Conservation (phyloP, 2,113 vertebrate genomes). For the Pao palembangensis region DNA sequence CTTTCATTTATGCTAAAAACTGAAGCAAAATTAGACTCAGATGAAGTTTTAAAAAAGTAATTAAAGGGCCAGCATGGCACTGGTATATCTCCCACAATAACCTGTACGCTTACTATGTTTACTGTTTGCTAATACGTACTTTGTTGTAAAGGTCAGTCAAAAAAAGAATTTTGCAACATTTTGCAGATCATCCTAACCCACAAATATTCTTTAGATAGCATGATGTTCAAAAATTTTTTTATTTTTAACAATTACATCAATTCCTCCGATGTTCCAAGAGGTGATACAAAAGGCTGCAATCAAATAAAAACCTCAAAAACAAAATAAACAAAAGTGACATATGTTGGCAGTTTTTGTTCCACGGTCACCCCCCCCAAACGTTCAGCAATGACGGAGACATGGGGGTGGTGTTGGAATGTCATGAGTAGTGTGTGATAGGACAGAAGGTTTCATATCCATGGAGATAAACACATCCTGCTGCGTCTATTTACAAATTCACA, state of each 20-base stretch:
- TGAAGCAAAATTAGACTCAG: no score
- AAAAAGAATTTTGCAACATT: no score
- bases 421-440: slow-evolving; percentile 22
- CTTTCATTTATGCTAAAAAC: neutral
- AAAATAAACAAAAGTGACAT: slow-evolving; percentile 4
- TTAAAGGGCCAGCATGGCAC: no score
- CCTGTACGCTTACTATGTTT: no score
- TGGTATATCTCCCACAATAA: no score
- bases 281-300: slow-evolving; percentile 36
- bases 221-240: slow-evolving; percentile 61
- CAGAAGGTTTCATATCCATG: slow-evolving; percentile 13
- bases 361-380: slow-evolving; percentile 17
- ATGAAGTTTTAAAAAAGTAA: no score
- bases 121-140: no score
- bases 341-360: slow-evolving; percentile 20
- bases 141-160: no score
- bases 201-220: slow-evolving; percentile 3
- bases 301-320: slow-evolving; percentile 19
- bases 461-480: slow-evolving; percentile 31
- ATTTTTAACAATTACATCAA: slow-evolving; percentile 54
- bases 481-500: slow-evolving; percentile 1
- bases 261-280: slow-evolving; percentile 32
- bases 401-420: slow-evolving; percentile 53
- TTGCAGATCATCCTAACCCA: neutral
- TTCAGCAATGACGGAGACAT: slow-evolving; percentile 13